phyloP scores from a whole-genome alignment of 2,888 invertebrate species.

The Carpatolechia fugitivella region DNA sequence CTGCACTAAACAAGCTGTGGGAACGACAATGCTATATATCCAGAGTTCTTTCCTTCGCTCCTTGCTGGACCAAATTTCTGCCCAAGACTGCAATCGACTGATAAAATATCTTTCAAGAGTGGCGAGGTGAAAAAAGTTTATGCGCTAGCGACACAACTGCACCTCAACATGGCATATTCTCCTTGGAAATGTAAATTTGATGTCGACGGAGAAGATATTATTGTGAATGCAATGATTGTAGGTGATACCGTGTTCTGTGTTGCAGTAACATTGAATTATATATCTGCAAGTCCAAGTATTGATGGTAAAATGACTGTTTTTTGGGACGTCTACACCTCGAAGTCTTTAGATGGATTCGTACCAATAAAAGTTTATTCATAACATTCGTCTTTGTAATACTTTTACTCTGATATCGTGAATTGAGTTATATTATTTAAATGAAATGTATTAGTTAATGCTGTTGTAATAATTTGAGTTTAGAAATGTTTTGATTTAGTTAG shows the following conservation, averaged over 20 bases:
- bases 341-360: constrained; percentile 50
- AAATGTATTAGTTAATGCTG: no score
- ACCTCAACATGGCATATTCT: constrained; percentile 15
- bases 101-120: constrained; percentile 41
- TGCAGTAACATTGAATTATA: constrained; percentile 44
- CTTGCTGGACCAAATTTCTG: constrained; percentile 60
- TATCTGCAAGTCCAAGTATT: constrained; percentile 35
- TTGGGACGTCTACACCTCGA: constrained; percentile 48
- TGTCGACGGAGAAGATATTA: constrained; percentile 23
- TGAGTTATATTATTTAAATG: no score
- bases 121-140: constrained; percentile 30
- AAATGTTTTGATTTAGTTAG: no score
- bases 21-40: constrained; percentile 61
- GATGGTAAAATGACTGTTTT: constrained; percentile 49
- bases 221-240: constrained; percentile 29
- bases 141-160: constrained; percentile 6
- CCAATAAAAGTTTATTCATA: constrained; percentile 32
- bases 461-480: no score
- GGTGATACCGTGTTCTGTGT: constrained; percentile 55
- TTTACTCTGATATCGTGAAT: no score
- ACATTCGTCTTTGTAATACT: no score
- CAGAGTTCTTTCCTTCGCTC: constrained; percentile 44
- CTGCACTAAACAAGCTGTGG: constrained; percentile 60
- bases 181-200: constrained; percentile 18
- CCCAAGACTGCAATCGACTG: constrained; percentile 30